Base-by-base conservation (phyloP, 2,113 vertebrate genomes). In the Empidonax traillii region DNA sequence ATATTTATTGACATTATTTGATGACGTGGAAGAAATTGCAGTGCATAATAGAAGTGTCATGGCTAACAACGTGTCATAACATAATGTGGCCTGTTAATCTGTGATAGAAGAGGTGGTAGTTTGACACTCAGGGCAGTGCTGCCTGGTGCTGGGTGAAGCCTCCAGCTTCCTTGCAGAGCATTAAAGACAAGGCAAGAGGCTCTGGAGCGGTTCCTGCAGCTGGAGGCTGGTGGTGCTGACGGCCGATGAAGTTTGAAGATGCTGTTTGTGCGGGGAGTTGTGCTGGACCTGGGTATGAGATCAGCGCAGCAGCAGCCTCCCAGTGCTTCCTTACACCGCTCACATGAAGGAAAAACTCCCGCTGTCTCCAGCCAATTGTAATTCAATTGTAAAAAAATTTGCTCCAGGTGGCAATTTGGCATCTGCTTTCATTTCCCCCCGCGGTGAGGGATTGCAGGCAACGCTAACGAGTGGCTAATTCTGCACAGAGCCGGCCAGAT, bases 351-450 rank as follows among this genome's bases (percentile, higher is more conserved):
- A 22, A 66, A 66, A 89, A 10, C 59, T 86, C 83, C 53, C 0
- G 1, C 63, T 59, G 63, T 46, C 86, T 80, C 72, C 73, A 69
- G 65, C 56, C 65, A 14, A 67, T 76, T 63, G 39, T 65, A 89
- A 91, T 74, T 77, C 56, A 78, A 62, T 84, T 92, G 76, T 51
- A 53, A 93, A 85, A 82, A 92, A 56, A 51, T 35, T 62, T 89
- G 73, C 81, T 95, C 77, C 90, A 87, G 96, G 95, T 95, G 81
- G 74, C 62, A 87, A 78, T 82, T 91, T 85, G 87, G 81, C 87
- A 72, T 78, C 77, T 85, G 93, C 78, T 93, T 79, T 27, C 61
- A 14, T 78, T 44, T 78, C 74, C n/a, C 81, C 37, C 56, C 17
- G 52, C 13, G 0, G 51, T 4, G 61, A 77, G 61, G 62, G 56